Evolutionary conservation across 2,113 vertebrate species (phyloP).

Genomic region (Indicator maculatus): DNA sequence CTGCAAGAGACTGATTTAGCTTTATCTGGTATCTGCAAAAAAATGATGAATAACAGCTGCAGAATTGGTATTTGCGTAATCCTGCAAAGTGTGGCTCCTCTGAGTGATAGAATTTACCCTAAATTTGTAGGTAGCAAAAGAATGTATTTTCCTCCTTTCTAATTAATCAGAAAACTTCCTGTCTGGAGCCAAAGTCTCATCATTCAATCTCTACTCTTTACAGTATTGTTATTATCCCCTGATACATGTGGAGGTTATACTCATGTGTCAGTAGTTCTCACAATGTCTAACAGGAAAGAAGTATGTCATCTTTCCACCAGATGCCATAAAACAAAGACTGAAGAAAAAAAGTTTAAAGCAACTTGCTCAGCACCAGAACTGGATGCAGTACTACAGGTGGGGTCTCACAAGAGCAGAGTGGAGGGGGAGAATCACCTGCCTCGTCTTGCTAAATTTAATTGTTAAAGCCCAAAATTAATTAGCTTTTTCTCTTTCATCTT

Average conservation of each 20-base stretch:
- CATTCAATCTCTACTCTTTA: neutral
- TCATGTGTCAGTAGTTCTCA: neutral
- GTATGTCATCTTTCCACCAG: neutral
- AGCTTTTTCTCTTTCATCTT: neutral
- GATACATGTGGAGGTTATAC: neutral
- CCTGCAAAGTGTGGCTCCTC: neutral
- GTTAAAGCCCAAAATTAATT: neutral
- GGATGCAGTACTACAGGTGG: too few species aligned
- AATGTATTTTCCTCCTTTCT: neutral
- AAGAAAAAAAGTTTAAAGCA: neutral
- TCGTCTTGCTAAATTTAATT: neutral
- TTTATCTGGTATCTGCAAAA: slow-evolving; percentile 41
- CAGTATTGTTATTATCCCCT: neutral
- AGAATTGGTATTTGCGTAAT: slow-evolving; percentile 41
- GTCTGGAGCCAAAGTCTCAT: neutral
- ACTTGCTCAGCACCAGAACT: neutral
- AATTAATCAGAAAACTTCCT: slow-evolving; percentile 6
- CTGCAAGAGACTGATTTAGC: neutral
- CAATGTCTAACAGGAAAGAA: neutral
- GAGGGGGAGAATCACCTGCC: too few species aligned
- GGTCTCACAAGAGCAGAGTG: too few species aligned
- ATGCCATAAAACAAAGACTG: neutral
- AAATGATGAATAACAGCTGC: slow-evolving; percentile 42
- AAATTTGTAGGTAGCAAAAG: neutral
- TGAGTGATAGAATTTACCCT: neutral